A percentile compares a stretch with the other conserved stretches of the same genome.
Conservation (phyloP, 2,888 invertebrate species). For the Heterodera filipjevi region DNA sequence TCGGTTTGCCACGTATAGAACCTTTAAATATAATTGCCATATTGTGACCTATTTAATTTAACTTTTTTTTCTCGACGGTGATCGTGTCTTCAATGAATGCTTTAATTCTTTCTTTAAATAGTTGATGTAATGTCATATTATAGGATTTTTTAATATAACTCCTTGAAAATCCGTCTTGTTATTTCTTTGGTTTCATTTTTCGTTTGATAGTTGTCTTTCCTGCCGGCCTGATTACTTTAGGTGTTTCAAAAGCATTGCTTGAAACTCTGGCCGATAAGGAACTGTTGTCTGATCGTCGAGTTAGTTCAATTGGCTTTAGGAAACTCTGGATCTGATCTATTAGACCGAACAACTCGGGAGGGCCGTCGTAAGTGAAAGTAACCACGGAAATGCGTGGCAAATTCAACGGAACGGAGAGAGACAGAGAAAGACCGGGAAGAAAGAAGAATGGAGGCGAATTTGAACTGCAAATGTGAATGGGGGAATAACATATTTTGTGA, state of each 20-base stretch:
- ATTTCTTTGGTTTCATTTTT: too few relatives aligned
- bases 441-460: background rate
- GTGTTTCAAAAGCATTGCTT: constrained; percentile 12
- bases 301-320: constrained; percentile 18
- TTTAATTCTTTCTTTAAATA: too few relatives aligned
- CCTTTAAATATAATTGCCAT: too few relatives aligned
- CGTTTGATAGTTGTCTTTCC: constrained; percentile 6
- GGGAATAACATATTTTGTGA: background rate
- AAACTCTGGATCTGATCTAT: background rate
- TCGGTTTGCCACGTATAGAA: background rate
- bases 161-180: too few relatives aligned
- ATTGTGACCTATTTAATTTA: too few relatives aligned
- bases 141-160: too few relatives aligned
- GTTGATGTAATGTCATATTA: too few relatives aligned
- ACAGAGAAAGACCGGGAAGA: background rate
- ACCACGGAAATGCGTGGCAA: background rate
- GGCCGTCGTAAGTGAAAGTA: background rate
- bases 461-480: background rate
- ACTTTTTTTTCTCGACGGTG: too few relatives aligned
- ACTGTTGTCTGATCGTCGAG: background rate
- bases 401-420: background rate
- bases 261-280: background rate
- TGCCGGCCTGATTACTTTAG: constrained; percentile 6
- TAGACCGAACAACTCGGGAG: background rate
- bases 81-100: too few relatives aligned